A percentile compares a stretch with the other conserved stretches of the same genome.
These are phyloP conservation scores for Prunella fulvescens DNA, from an alignment of 2,113 vertebrate genomes.

Conservation along the genomic window DNA sequence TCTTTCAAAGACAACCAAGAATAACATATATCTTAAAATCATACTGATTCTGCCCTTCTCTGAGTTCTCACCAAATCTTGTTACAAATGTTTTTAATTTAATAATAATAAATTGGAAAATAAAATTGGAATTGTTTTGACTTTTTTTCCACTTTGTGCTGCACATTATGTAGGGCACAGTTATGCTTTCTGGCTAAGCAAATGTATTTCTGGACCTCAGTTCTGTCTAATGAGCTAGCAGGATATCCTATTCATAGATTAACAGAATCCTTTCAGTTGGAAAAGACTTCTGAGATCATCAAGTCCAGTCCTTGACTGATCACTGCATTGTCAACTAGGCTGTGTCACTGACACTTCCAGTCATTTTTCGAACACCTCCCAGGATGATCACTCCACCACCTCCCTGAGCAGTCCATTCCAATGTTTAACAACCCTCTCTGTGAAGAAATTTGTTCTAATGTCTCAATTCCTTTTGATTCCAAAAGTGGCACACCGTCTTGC, in stretches of 20 bases:
- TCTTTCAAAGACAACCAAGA: neutral
- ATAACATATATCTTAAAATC: neutral
- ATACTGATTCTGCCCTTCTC: neutral
- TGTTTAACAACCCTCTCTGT: neutral
- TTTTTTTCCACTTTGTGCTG: neutral
- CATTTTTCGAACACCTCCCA: neutral
- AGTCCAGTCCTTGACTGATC: neutral
- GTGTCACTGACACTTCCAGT: neutral
- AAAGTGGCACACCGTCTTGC: neutral
- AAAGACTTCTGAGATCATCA: neutral
- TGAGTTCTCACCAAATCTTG: neutral
- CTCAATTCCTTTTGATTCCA: neutral
- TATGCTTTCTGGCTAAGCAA: neutral
- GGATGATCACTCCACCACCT: neutral
- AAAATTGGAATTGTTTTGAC: neutral
- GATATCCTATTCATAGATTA: neutral
- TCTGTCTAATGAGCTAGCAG: neutral
- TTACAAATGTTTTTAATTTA: neutral
- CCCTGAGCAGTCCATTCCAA: neutral
- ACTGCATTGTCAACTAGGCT: neutral
- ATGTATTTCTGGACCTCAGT: neutral
- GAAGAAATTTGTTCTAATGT: neutral
- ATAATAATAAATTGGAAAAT: neutral
- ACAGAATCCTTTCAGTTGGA: neutral
- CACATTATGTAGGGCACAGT: neutral